phyloP scores from a whole-genome alignment of 1,140 invertebrate species.

The Cyphomyrmex costatus region DNA sequence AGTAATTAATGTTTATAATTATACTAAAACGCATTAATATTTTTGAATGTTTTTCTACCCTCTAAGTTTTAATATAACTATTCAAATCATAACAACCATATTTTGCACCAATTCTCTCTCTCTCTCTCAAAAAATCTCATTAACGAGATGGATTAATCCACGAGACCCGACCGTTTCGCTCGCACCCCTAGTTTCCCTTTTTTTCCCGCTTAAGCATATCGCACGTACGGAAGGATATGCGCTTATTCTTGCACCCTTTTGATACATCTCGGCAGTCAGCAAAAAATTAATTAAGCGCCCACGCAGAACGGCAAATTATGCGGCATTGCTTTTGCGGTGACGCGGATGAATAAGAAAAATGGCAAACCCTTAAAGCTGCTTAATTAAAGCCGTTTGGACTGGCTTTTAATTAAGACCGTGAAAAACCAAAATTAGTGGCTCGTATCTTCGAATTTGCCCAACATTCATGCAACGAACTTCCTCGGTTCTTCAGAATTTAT shows the following conservation, averaged over 20 bases:
- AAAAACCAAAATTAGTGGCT: conserved; percentile 50
- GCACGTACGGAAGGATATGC: neutral
- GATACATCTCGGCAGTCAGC: neutral
- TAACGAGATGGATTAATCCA: conserved; percentile 42
- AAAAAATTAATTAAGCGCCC: conserved; percentile 58
- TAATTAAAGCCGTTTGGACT: conserved; percentile 54
- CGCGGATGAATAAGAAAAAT: conserved; percentile 30
- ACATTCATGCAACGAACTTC: neutral
- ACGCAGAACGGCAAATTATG: conserved; percentile 28
- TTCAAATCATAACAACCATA: neutral
- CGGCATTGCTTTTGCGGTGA: conserved; percentile 35
- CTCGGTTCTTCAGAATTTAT: conserved; percentile 18
- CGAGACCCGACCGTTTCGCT: neutral
- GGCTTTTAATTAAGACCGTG: conserved; percentile 42
- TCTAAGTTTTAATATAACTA: neutral
- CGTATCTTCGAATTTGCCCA: conserved; percentile 19
- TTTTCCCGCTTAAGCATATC: conserved; percentile 16
- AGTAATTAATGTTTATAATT: neutral
- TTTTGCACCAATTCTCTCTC: neutral
- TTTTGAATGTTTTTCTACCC: neutral
- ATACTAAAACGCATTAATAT: neutral
- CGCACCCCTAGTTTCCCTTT: neutral
- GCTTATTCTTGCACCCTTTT: neutral
- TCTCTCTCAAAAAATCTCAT: conserved; percentile 19
- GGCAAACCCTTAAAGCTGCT: neutral